Base-by-base conservation (phyloP, 1,140 invertebrate genomes). In the Camponotus floridanus region DNA sequence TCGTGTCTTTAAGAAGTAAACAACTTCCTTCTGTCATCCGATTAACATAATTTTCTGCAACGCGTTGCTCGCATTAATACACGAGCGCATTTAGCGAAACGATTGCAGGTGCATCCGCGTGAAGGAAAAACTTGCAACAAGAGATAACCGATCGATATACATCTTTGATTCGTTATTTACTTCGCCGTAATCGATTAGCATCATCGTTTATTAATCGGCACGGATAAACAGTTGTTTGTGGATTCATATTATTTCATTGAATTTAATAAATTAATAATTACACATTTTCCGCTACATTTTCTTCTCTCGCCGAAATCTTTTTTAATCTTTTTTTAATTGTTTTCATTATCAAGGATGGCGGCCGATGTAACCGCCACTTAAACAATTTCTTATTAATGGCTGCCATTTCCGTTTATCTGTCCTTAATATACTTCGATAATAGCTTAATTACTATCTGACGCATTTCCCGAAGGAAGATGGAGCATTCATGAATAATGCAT, bases 331-430 rank as follows among this genome's bases (percentile, higher is more conserved):
- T 26, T 13, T 26, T 0, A 26, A 26, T 26, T 26, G 26, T 26
- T 26, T 26, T 26, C 26, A 1, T 26, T 45, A 13, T n/a, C 15
- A 13, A 2, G 3, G 11, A 4, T 39, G 6, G 6, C 11, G 3
- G 18, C 64, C 42, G 7, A 31, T 39, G 31, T 57, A 87, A 31
- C 57, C 59, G 55, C 45, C 74, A 67, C 73, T 87, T 80, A 65
- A 80, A 78, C 65, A 64, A 87, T 87, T 80, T 65, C 9, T 85
- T 31, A 87, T 64, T 87, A 87, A 87, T 57, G 65, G 71, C 71
- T 18, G 15, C 48, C 68, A 83, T 83, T 83, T 83, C 57, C 79
- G 67, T 73, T 55, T 70, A 71, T 57, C 45, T 42, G 2, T 36
- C 48, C 31, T 64, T 31, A 18, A 71, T 67, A 57, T 2, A 39